Conservation (phyloP, 1,140 invertebrate species). For the Elysia chlorotica region DNA sequence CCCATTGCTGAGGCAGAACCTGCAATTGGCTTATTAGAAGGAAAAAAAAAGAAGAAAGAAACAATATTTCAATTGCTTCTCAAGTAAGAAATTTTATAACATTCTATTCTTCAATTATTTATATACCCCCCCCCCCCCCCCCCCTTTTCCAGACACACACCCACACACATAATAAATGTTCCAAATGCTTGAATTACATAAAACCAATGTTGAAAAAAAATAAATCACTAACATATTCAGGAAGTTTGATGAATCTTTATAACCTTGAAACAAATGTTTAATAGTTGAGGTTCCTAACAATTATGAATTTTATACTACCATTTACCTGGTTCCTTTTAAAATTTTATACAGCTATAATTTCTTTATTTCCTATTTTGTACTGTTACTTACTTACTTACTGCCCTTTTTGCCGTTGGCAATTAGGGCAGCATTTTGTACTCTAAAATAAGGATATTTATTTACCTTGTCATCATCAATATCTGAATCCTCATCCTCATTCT, state of each 20-base stretch:
- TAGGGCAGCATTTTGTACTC: not conserved
- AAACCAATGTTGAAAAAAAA: not conserved
- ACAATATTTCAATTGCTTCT: not conserved
- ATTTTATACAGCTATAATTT: not conserved
- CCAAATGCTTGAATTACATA: not conserved
- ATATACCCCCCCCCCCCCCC: too few species aligned
- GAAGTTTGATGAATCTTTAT: not conserved
- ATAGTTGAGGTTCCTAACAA: not conserved
- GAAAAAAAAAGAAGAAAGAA: not conserved
- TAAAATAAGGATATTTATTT: not conserved
- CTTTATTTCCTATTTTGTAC: not conserved
- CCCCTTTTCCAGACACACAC: too few species aligned
- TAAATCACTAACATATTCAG: not conserved
- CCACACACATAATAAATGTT: not conserved
- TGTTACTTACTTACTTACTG: not conserved
- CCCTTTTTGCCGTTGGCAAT: not conserved
- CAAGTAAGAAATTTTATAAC: not conserved
- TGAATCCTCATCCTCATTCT: too few species aligned
- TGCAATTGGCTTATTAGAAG: not conserved
- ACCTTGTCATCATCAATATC: too few species aligned
- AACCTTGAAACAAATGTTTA: not conserved
- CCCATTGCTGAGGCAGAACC: not conserved
- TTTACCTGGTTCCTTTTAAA: not conserved
- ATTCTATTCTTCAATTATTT: too few species aligned
- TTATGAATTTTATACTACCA: not conserved